phyloP scores from a whole-genome alignment of 2,797 vertebrate genomes.

The Acrossocheilus fasciatus region DNA sequence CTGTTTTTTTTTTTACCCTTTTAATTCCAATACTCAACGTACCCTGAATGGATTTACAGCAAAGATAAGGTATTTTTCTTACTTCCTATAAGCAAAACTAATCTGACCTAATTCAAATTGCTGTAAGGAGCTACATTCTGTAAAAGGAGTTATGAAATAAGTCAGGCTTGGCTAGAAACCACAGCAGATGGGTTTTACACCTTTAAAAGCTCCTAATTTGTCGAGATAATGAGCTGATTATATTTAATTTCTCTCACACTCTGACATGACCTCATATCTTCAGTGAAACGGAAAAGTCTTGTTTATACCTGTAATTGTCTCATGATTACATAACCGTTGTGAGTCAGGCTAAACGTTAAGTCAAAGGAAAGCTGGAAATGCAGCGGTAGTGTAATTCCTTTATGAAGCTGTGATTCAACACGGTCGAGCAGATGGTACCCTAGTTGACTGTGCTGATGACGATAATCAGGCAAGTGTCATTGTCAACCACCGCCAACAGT shows the following conservation, averaged over 20 bases:
- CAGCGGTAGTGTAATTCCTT: slow-evolving; percentile 13
- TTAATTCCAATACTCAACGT: slow-evolving; percentile 44
- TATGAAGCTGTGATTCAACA: slow-evolving; percentile 31
- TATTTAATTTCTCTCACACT: slow-evolving; percentile 31
- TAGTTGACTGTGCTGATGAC: slow-evolving; percentile 11
- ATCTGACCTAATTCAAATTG: slow-evolving; percentile 49
- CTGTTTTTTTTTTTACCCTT: slow-evolving; percentile 49
- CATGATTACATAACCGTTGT: slow-evolving; percentile 13
- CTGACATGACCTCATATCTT: slow-evolving; percentile 42
- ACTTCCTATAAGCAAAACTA: slow-evolving; percentile 23
- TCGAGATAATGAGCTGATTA: slow-evolving; percentile 41
- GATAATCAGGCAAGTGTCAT: slow-evolving; percentile 34
- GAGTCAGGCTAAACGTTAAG: slow-evolving; percentile 18
- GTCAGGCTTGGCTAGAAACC: slow-evolving; percentile 45
- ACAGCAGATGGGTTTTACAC: slow-evolving; percentile 34
- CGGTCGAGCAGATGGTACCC: slow-evolving; percentile 39
- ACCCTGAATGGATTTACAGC: slow-evolving; percentile 55
- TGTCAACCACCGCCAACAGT: slow-evolving; percentile 45
- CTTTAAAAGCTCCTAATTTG: slow-evolving; percentile 30
- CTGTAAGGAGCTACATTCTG: slow-evolving; percentile 18
- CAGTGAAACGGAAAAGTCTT: slow-evolving; percentile 18
- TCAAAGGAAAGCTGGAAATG: slow-evolving; percentile 27
- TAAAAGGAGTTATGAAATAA: slow-evolving; percentile 49
- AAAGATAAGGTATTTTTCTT: slow-evolving; percentile 45
- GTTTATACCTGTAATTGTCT: slow-evolving; percentile 37